Base-by-base conservation (phyloP, 2,888 invertebrate genomes). In the Papilio protenor region DNA sequence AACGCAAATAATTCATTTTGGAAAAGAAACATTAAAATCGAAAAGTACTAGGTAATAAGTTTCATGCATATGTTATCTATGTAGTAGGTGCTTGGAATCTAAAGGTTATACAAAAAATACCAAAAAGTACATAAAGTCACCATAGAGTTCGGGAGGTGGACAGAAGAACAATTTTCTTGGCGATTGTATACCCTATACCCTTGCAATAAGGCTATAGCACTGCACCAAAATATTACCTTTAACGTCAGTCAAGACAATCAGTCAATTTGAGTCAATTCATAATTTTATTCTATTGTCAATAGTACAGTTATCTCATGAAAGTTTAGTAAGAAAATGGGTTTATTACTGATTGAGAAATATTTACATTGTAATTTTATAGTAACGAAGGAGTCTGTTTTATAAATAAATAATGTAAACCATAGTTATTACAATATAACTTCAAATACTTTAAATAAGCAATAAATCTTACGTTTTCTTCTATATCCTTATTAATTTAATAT, bases 401-500 rank as follows among this genome's bases (percentile, higher is more conserved):
- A 66, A 75, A 61, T 52, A 55, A 72, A 75, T 72, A 61, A 73
- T 75, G 45, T 33, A 14, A 66, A 72, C 16, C 33, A 66, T 71
- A 47, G 61, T 73, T 75, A 49, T 61, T 45, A 64, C 52, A 75
- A 71, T 61, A n/a, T 23, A n/a, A 45, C 33, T 64, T 57, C 12
- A 59, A 45, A 57, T 64, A 73, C 52, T 55, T 59, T 59, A 33
- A 69, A 77, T 70, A 49, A 45, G 3, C 61, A 59, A 33, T 40
- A 72, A 78, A 75, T 45, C n/a, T 5, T 77, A 45, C 45, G 75
- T 40, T 72, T 33, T 55, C 33, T 40, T 49, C 23, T 18, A 21
- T 59, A 59, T 59, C 40, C 64, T 11, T 64, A 71, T 78, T 78
- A 75, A 78, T 78, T 78, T 76, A 73, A 78, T 76, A 79, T 70